Base-by-base conservation (phyloP, 2,113 vertebrate genomes). In the Etheostoma cragini region DNA sequence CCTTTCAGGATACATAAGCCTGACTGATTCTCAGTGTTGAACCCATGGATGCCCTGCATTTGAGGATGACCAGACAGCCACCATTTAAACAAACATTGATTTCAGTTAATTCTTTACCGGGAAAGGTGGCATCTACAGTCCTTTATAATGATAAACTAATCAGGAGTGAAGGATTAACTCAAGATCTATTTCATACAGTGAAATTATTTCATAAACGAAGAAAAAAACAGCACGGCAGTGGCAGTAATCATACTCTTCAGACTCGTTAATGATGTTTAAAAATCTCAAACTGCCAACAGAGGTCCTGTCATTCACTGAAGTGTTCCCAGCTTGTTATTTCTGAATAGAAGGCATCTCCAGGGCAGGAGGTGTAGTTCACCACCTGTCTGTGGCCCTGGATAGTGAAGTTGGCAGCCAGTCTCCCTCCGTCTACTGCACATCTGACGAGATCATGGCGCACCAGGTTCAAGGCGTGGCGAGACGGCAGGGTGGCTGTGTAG, bases 341-440 rank as follows among this genome's bases (percentile, higher is more conserved):
- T 0, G 42, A 76, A 88, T 95, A 97, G 62, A 98, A 87, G 1
- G 93, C 70, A 0, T 97, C 93, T 26, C 97, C 97, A 0, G 97
- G 97, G 67, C 97, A 99, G 5, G 81, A 6, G 0, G 97, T 99
- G 80, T 0, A 91, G 84, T 89, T 75, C 3, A 91, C 94, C 19
- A 96, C 72, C 83, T 99, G 97, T 2, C 97, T 96, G 90, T 99
- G 97, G 4, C 97, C 97, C 0, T 93, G 92, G 11, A 98, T 19
- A 33, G 35, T 86, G 78, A 96, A 98, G 89, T 96, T 91, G 0
- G 42, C 63, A 0, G 16, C 52, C 46, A 99, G 79, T 22, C 88
- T 19, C 2, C 95, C 92, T 0, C 91, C 82, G 0, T 72, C 83
- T 33, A 95, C 75, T 0, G 96, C 97, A 0, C 97, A 99, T 1